Evolutionary conservation across 2,113 vertebrate genomes (phyloP), one percentile per base, ranked within the genome.

Genomic region (Cochlearius cochlearius): DNA sequence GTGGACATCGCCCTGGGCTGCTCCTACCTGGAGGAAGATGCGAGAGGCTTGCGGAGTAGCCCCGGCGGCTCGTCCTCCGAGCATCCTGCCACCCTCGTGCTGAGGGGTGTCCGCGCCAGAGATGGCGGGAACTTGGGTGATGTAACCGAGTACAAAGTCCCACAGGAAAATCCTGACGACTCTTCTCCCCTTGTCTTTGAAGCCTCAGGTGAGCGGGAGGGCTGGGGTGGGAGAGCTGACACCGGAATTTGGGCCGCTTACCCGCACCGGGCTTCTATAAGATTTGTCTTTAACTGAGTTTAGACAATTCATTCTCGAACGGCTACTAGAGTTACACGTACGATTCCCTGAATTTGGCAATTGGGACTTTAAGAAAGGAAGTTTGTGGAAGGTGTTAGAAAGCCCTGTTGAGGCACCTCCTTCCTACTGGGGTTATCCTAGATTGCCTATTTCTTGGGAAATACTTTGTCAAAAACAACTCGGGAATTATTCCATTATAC

Each of bases 1-100:
- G 97, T 98, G 62, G 99, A 99, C 22, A 93, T 99, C 8, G 90
- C 98, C 32, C 92, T 99, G 43, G 97, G 97, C 80, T 99, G 99
- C 83, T 72, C 94, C 85, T 96, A 98, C 60, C 86, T 98, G 71
- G 97, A 96, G 23, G 98, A 98, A 32, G 89, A 26, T 2, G 94
- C 0, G 0, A 32, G 32, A 79, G 81, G 71, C 92, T 9, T 30
- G 41, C 95, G 11, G 10, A 86, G 63, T 17, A 92, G 93, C 30
- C 39, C 77, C 5, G 74, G 45, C 23, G 71, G 97, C 90, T 67
- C 7, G 7, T 96, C 96, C 89, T 77, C 90, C 19, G 78, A 92
- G 32, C 96, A 94, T 23, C 98, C 97, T 9, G 98, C 99, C 43
- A 96, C 98, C 36, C 97, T 99, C 2, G 96, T 99, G 80, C 92